These are phyloP conservation scores for Venustaconcha ellipsiformis DNA, from an alignment of 1,140 invertebrate species.

Conservation along the genomic window DNA sequence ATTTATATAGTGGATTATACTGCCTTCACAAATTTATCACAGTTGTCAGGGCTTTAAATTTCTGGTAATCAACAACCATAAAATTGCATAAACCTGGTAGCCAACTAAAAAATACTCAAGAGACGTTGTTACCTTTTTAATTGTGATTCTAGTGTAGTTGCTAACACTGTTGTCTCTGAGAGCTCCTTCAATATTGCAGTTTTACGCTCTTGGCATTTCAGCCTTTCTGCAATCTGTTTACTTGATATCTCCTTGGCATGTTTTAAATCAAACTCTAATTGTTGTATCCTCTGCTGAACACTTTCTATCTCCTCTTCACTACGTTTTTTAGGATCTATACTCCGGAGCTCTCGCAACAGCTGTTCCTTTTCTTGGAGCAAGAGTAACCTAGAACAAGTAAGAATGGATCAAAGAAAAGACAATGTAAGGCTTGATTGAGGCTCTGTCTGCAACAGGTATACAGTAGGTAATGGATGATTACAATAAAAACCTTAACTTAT, in stretches of 20 bases:
- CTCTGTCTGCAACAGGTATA: no score
- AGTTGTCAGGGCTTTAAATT: no score
- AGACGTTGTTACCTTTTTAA: conserved; percentile 75
- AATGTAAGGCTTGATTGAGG: no score
- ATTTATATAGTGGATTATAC: no score
- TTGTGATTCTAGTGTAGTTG: conserved; percentile 92
- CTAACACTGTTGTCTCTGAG: conserved; percentile 86
- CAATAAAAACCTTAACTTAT: no score
- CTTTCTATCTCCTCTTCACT: conserved; percentile 86
- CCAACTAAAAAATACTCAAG: not conserved
- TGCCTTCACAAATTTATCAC: no score
- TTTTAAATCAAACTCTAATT: conserved; percentile 91
- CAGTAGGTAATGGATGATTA: no score
- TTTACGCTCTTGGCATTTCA: conserved; percentile 92
- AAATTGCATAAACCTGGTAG: no score
- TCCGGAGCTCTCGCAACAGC: conserved; percentile 86
- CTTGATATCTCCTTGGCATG: conserved; percentile 93
- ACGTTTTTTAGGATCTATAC: conserved; percentile 87
- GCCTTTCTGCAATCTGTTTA: conserved; percentile 89
- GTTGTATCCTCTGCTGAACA: conserved; percentile 85
- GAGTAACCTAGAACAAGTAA: conserved; percentile 75
- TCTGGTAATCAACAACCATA: no score
- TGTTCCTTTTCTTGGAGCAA: conserved; percentile 97
- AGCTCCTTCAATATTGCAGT: conserved; percentile 87
- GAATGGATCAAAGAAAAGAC: no score